phyloP scores from a whole-genome alignment of 2,888 invertebrate species.

The Tipula helvola region DNA sequence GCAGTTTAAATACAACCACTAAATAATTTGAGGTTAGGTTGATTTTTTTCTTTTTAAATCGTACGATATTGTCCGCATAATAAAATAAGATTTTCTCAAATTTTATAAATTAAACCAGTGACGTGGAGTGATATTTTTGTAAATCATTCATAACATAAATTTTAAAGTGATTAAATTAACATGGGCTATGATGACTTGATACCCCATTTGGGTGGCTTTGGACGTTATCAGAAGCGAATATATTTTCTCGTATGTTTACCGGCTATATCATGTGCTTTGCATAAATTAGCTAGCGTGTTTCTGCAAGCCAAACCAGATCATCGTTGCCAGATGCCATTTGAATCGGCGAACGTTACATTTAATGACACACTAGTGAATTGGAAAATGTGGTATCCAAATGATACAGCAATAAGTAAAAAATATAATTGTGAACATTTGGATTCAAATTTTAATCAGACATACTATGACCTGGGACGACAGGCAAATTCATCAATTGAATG shows the following conservation, averaged over 20 bases:
- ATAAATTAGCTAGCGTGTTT: slow-evolving; percentile 60
- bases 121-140: neutral
- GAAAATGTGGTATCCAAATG: slow-evolving; percentile 42
- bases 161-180: slow-evolving; percentile 13
- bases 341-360: slow-evolving; percentile 39
- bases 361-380: slow-evolving; percentile 35
- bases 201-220: slow-evolving; percentile 54
- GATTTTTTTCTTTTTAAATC: neutral
- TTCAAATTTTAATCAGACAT: slow-evolving; percentile 31
- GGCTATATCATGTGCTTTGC: slow-evolving; percentile 58
- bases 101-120: neutral
- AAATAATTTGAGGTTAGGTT: neutral
- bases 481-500: slow-evolving; percentile 34
- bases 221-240: slow-evolving; percentile 53
- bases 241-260: slow-evolving; percentile 57
- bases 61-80: neutral
- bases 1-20: neutral
- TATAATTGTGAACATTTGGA: slow-evolving; percentile 29
- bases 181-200: slow-evolving; percentile 65
- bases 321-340: slow-evolving; percentile 48
- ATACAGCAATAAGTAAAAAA: slow-evolving; percentile 27
- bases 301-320: slow-evolving; percentile 51
- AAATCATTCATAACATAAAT: neutral
- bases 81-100: neutral
- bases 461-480: slow-evolving; percentile 25